These are phyloP conservation scores for Acropora tenuis DNA, from an alignment of 64 coral and sea anemone genomes.

Conservation along the genomic window DNA sequence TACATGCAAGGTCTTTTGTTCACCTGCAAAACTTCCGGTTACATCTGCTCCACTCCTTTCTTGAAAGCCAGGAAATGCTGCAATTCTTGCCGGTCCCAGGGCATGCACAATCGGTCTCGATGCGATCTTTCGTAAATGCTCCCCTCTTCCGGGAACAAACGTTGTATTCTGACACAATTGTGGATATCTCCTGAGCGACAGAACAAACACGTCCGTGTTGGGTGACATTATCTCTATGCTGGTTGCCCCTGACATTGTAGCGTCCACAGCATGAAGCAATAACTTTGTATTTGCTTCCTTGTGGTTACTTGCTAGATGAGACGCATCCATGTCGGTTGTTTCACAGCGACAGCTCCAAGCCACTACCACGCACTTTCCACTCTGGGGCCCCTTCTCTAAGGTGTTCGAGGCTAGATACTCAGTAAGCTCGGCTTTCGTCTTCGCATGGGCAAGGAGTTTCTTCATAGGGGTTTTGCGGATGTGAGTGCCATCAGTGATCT, in stretches of 20 bases:
- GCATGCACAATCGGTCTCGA: constrained; percentile 31
- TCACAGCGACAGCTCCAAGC: constrained; percentile 28
- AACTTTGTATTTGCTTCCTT: constrained; percentile 60
- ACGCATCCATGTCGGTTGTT: constrained; percentile 20
- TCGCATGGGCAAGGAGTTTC: constrained; percentile 21
- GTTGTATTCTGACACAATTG: constrained; percentile 33
- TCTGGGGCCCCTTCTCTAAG: background rate
- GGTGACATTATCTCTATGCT: constrained; percentile 52
- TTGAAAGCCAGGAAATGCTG: constrained; percentile 46
- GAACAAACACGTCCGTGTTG: constrained; percentile 60
- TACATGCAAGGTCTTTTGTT: constrained; percentile 48
- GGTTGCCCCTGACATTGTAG: constrained; percentile 34
- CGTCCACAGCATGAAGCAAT: constrained; percentile 51
- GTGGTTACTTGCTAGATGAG: constrained; percentile 29
- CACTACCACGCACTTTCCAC: constrained; percentile 20
- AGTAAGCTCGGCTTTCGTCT: constrained; percentile 34
- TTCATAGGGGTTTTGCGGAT: constrained; percentile 23
- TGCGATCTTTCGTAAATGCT: constrained; percentile 21
- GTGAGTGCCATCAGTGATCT: constrained; percentile 7
- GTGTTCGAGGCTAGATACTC: constrained; percentile 25
- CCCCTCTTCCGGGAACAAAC: constrained; percentile 62
- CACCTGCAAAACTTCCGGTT: constrained; percentile 65
- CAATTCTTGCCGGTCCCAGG: background rate
- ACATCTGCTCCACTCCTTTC: constrained; percentile 51
- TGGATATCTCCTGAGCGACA: constrained; percentile 26